Conservation (phyloP, 2,113 vertebrate genomes). For the Myodes glareolus region DNA sequence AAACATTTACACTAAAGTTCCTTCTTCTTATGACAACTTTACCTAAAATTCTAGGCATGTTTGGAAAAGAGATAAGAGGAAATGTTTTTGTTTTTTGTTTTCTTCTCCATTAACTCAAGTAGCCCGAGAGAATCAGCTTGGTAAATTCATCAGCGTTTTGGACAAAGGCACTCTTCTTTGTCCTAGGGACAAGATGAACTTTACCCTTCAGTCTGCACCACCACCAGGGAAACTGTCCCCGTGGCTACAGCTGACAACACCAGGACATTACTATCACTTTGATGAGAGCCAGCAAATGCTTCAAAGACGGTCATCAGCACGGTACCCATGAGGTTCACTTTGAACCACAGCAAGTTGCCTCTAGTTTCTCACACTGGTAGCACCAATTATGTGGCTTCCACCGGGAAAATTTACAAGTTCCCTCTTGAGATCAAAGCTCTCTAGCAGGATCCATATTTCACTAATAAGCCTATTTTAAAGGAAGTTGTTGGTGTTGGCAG, state of each 20-base stretch:
- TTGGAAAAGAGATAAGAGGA: conserved; percentile 29
- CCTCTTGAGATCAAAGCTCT: conserved; percentile 14
- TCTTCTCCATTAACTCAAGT: not conserved
- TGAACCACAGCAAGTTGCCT: not conserved
- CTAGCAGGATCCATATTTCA: not conserved
- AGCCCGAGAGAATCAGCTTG: not conserved
- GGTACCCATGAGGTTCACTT: not conserved
- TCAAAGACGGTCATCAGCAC: not conserved
- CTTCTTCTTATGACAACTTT: not conserved
- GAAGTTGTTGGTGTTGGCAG: not conserved
- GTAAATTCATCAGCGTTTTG: conserved; percentile 2
- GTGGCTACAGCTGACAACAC: not conserved
- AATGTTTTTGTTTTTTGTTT: not conserved
- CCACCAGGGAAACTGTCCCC: not conserved
- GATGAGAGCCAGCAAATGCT: not conserved
- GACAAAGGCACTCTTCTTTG: not conserved
- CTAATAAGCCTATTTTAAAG: conserved; percentile 16
- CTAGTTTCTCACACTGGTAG: conserved; percentile 16
- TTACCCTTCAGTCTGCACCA: not conserved
- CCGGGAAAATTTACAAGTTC: conserved; percentile 14
- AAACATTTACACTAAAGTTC: not conserved
- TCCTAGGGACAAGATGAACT: not conserved
- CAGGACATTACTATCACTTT: not conserved
- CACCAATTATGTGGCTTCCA: conserved; percentile 6
- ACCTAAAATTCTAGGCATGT: conserved; percentile 18